Base-by-base conservation (phyloP, 53 echinoderm and acorn worm species). In the Zoroaster sp. region DNA sequence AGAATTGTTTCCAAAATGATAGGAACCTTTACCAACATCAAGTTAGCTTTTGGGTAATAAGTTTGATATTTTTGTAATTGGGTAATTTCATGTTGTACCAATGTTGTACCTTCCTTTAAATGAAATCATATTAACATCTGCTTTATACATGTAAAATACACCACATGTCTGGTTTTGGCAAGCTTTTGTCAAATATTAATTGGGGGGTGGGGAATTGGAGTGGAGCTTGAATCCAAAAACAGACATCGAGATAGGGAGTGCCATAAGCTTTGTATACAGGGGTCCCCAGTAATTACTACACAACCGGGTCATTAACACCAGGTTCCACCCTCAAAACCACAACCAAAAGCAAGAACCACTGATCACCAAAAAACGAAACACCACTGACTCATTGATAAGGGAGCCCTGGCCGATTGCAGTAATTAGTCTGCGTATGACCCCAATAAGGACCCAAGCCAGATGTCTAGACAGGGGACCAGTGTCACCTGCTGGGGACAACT, bases 371-470 rank as follows among this genome's bases (percentile, higher is more conserved):
- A 14, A 66, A 66, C 65, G 43, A 21, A 67, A 66, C 31, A 66
- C 66, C 35, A 68, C 32, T 67, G 82, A 82, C 67, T 82, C 42
- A 14, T 59, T 55, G 28, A 21, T 28, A 59, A 25, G 63, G 63
- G 10, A 25, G 30, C 63, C 63, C 28, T 20, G 63, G 28, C 30
- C 28, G 63, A 40, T 28, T 30, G 30, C 12, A 15, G 85, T 71
- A 85, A 85, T 85, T 85, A 85, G 85, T 85, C 71, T 44, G 23
- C 15, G 35, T 69, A 28, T 35, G 70, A 85, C 85, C 85, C 71
- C 85, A 85, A 45, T 46, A 49, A 49, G 63, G 63, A 59, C 63
- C 63, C 63, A 71, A 35, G 69, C 85, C 85, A 85, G 85, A 37
- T 85, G 85, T 85, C 85, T 69, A 85, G 85, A 85, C 85, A 43